Evolutionary conservation across 2,888 invertebrate species (phyloP).

Genomic region (Psylliodes chrysocephalus): DNA sequence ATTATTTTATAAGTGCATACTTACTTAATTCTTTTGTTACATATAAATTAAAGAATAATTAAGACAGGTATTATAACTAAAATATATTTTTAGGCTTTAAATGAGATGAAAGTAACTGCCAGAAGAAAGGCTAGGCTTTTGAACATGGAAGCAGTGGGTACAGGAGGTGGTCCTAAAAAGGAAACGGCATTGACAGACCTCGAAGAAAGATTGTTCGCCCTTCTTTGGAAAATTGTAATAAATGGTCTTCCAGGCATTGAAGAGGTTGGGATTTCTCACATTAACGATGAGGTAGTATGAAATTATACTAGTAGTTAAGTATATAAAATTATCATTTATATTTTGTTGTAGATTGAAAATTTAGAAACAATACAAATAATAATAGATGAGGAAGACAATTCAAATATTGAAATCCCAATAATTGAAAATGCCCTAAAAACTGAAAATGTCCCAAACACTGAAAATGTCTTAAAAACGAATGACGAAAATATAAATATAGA

Average conservation of each 20-base stretch:
- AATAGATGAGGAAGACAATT: background rate
- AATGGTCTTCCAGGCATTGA: background rate
- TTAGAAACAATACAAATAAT: background rate
- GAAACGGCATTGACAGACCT: background rate
- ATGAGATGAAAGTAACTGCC: too few relatives aligned
- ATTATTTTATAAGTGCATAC: too few relatives aligned
- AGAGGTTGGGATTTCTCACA: background rate
- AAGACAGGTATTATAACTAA: too few relatives aligned
- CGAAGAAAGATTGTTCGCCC: background rate
- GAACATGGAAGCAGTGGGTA: too few relatives aligned
- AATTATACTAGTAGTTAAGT: background rate
- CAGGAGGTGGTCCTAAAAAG: too few relatives aligned
- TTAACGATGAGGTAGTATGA: background rate
- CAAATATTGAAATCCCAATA: background rate
- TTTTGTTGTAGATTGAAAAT: background rate
- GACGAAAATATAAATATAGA: background rate
- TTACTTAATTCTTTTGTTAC: background rate
- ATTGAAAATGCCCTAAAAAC: too few relatives aligned
- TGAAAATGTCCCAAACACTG: too few relatives aligned
- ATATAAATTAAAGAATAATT: too few relatives aligned
- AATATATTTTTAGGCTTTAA: too few relatives aligned
- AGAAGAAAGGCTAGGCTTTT: background rate
- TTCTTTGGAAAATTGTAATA: background rate
- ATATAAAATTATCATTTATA: background rate
- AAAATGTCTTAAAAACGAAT: background rate